Evolutionary conservation across 2,888 invertebrate genomes (phyloP).

Genomic region (Desoria tigrina): DNA sequence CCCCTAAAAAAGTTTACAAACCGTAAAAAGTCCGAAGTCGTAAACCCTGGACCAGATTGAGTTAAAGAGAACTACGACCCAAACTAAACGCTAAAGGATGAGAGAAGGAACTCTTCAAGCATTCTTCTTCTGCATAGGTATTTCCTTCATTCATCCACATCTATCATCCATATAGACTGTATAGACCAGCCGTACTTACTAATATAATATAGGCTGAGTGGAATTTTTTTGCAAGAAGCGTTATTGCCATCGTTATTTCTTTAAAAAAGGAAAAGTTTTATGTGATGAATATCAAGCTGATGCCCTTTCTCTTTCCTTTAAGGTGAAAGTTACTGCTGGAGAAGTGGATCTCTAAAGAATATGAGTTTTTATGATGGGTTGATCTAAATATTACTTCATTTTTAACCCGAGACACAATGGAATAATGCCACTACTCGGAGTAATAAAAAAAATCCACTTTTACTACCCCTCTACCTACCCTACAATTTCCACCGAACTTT

Average conservation of each 20-base stretch:
- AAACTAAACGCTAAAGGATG: too few relatives aligned
- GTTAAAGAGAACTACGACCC: too few relatives aligned
- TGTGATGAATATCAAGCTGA: conserved; percentile 3
- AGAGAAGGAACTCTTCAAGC: too few relatives aligned
- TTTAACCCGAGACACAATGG: conserved; percentile 18
- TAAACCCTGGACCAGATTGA: too few relatives aligned
- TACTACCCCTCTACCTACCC: conserved; percentile 12
- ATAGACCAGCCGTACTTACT: too few relatives aligned
- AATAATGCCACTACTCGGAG: conserved; percentile 1
- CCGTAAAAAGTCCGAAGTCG: too few relatives aligned
- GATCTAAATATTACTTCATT: conserved; percentile 22
- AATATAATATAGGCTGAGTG: too few relatives aligned
- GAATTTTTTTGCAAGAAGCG: neutral
- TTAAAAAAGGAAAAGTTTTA: conserved; percentile 17
- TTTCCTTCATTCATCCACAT: too few relatives aligned
- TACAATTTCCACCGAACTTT: neutral
- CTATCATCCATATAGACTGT: too few relatives aligned
- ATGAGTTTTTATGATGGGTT: conserved; percentile 15
- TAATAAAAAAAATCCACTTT: conserved; percentile 19
- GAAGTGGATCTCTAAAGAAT: conserved; percentile 14
- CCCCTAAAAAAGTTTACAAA: too few relatives aligned
- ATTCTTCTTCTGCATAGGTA: too few relatives aligned
- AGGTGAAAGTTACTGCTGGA: conserved; percentile 12
- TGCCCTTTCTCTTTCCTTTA: conserved; percentile 1
- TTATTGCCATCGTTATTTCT: conserved; percentile 16